Conservation (phyloP, 2,113 vertebrate species). For the Nipponia nippon region DNA sequence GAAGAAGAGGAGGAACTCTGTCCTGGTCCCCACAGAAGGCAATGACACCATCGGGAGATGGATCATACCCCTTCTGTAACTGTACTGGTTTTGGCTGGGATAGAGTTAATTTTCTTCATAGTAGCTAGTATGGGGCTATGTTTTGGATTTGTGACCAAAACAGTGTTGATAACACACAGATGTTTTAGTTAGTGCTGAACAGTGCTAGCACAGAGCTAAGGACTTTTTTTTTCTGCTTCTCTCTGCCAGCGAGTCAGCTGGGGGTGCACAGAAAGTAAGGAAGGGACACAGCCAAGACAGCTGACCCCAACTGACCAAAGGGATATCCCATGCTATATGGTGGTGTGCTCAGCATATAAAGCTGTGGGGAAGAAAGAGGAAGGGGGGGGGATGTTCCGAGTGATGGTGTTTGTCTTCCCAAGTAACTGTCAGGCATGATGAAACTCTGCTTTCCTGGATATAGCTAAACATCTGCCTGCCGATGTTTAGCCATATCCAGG, state of each 20-base stretch:
- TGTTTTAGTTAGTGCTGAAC: neutral
- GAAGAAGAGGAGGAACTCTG: neutral
- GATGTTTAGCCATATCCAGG: neutral
- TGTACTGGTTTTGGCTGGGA: neutral
- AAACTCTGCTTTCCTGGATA: neutral
- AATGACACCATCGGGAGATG: fast-evolving
- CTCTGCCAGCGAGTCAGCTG: neutral
- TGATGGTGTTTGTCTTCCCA: neutral
- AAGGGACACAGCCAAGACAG: neutral
- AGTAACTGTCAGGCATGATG: fast-evolving
- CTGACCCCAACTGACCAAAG: neutral
- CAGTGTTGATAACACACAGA: neutral
- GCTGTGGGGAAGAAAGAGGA: neutral
- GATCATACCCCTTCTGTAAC: neutral
- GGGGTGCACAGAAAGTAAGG: neutral
- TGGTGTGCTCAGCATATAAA: neutral
- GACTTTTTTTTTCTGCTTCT: neutral
- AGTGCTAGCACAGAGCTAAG: neutral
- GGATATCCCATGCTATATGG: neutral
- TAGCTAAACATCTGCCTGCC: neutral
- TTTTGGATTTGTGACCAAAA: neutral
- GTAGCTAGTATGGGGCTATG: neutral
- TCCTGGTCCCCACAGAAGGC: neutral
- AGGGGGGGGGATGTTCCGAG: fast-evolving
- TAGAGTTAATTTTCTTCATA: neutral